Base-by-base conservation (phyloP, 1,140 invertebrate species). In the Glomeris maerens region DNA sequence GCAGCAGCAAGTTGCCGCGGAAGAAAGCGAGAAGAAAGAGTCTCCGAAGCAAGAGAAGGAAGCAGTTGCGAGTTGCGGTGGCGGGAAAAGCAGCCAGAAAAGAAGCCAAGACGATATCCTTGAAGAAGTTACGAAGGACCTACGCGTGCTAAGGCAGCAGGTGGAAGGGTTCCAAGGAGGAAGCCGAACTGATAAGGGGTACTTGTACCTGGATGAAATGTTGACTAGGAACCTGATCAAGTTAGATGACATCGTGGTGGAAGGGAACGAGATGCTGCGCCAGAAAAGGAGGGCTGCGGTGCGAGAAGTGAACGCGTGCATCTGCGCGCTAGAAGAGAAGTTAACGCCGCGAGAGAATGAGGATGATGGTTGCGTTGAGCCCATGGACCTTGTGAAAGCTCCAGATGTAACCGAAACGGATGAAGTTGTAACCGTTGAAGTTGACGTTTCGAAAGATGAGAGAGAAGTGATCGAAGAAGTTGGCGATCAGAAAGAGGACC, bases 181-280 rank as follows among this genome's bases (percentile, higher is more conserved):
- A n/a, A 72, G 69, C 47, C 75, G 78, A 57, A 76, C 75, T 56
- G 83, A 91, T 59, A 93, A 92, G 65, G 74, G 83, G 48, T 95
- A 90, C 60, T 71, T 85, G 26, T 91, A 80, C 64, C 65, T 95
- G 38, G 91, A 95, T 64, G 91, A 96, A 67, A 94, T 94, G 89
- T 68, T 96, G 14, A 95, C 90, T 1, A 76, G 90, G 38, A 85
- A 88, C 63, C 71, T 95, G 50, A 77, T 95, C 2, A 89, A 90
- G 64, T 65, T 95, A 50, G 92, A 96, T 64, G 80, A 83, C 56
- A 84, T 96, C 48, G 87, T 93, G 60, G 86, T 87, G 0, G 86
- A 90, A 52, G 88, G 88, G 1, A 81, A 86, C 59, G 86, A 92
- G 25, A 81, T 85, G 59, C 83, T 96, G 27, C 72, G 90, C 56